A percentile compares a stretch with the other conserved stretches of the same genome.
phyloP scores from a whole-genome alignment of 1,140 invertebrate genomes.

The Philotrypesis tridentata region DNA sequence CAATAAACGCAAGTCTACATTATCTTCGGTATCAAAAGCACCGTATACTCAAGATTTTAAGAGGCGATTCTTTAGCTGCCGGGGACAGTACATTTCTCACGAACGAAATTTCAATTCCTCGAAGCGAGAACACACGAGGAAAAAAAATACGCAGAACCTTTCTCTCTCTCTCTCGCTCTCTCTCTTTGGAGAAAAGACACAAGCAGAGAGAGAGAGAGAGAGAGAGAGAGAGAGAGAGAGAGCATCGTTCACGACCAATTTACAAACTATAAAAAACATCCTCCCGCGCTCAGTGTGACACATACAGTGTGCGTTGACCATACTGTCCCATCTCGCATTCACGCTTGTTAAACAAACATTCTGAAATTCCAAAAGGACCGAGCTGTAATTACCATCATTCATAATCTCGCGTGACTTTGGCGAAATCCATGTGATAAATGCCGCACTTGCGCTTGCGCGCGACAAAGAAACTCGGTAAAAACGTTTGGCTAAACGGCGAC shows the following conservation, averaged over 20 bases:
- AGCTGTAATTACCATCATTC: conserved; percentile 47
- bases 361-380: conserved; percentile 30
- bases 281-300: background rate
- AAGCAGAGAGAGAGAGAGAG: background rate
- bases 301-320: background rate
- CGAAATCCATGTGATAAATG: conserved; percentile 41
- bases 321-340: conserved; percentile 23
- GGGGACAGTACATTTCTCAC: background rate
- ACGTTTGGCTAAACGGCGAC: background rate
- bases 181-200: background rate
- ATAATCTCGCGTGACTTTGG: conserved; percentile 42
- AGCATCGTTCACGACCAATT: conserved; percentile 41
- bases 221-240: background rate
- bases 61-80: background rate
- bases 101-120: conserved; percentile 15
- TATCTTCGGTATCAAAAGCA: background rate
- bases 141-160: background rate
- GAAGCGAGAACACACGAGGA: background rate
- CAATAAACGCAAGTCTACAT: background rate
- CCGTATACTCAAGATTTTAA: background rate
- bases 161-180: too few species aligned
- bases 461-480: conserved; percentile 11
- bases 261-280: conserved; percentile 41
- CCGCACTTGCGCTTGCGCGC: background rate
- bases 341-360: conserved; percentile 47